Evolutionary conservation across 2,113 vertebrate species (phyloP).

Genomic region (Etia nguti): DNA sequence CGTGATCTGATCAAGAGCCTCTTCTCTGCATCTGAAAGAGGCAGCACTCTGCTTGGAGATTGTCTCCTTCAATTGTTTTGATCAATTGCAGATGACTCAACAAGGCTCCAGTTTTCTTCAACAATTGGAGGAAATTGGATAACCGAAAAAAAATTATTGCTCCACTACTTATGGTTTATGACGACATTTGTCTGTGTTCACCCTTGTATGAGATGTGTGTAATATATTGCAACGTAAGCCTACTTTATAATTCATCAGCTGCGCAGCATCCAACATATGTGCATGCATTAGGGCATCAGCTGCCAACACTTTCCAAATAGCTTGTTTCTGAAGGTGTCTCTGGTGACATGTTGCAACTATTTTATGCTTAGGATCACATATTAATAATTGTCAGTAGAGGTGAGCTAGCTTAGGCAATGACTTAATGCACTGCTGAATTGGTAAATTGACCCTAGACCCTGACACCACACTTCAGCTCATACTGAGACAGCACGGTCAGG

Average conservation of each 20-base stretch:
- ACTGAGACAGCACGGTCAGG: slow-evolving; percentile 53
- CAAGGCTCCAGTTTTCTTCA: background rate
- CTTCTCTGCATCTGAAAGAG: slow-evolving; percentile 26
- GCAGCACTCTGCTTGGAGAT: slow-evolving; percentile 24
- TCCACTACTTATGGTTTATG: background rate
- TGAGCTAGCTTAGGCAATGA: slow-evolving; percentile 49
- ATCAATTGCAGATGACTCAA: slow-evolving; percentile 41
- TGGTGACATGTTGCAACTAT: slow-evolving; percentile 35
- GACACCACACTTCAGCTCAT: slow-evolving; percentile 59
- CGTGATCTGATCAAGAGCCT: slow-evolving; percentile 47
- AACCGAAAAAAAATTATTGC: background rate
- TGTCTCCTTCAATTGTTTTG: slow-evolving; percentile 27
- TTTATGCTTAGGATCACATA: slow-evolving; percentile 53
- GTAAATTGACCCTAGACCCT: slow-evolving; percentile 61
- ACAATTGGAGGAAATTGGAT: background rate
- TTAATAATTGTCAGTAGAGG: slow-evolving; percentile 67
- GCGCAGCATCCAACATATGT: background rate
- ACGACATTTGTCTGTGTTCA: background rate
- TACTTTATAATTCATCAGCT: slow-evolving; percentile 9
- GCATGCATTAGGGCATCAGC: slow-evolving; percentile 19
- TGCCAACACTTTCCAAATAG: background rate
- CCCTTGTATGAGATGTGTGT: background rate
- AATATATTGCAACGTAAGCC: slow-evolving; percentile 6
- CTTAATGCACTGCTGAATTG: slow-evolving; percentile 62
- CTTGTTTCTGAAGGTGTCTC: slow-evolving; percentile 16